Evolutionary conservation across 2,797 vertebrate species (phyloP), one percentile per base, ranked within the genome.

Genomic region (Aplochiton taeniatus): DNA sequence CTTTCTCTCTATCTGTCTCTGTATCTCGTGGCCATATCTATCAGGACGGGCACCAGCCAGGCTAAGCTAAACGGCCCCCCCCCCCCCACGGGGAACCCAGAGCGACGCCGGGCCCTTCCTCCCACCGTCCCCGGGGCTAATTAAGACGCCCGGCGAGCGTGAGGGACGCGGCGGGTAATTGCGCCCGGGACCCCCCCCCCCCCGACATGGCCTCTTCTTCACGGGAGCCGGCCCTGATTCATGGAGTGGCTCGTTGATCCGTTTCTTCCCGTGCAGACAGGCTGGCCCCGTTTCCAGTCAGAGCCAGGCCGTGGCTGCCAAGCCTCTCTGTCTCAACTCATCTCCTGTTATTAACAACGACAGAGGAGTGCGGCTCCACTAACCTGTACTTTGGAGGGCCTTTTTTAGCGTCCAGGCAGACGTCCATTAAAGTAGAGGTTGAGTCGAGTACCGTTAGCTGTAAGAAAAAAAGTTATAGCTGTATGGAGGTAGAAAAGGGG

Each of bases 81-180:
- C 11, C 49, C 4, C 11, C 49, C 31, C 54, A 18, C n/a, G n/a
- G n/a, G n/a, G n/a, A n/a, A n/a, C 49, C 42, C 1, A n/a, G 16
- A 49, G 9, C 31, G 53, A 17, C 91, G 91, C 89, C 88, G 77
- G 88, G 77, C 85, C 85, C 88, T 91, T 90, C 87, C 91, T 90
- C 90, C 89, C 85, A 63, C 20, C 52, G 48, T 86, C 88, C 89
- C 86, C 77, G 77, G 73, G 88, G 87, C 86, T 91, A 90, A 93
- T 93, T 94, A 92, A 89, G 86, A 84, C 82, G 87, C 83, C 31
- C 31, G 85, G 83, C 90, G 93, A 95, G 93, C 86, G 89, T 66
- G 82, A 88, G 88, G 82, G 89, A 82, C 74, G 79, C 72, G 85
- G 80, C 72, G 72, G 82, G 84, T 89, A 92, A 89, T 91, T 80